Evolutionary conservation across 2,888 invertebrate species (phyloP).

Genomic region (Aricia artaxerxes): DNA sequence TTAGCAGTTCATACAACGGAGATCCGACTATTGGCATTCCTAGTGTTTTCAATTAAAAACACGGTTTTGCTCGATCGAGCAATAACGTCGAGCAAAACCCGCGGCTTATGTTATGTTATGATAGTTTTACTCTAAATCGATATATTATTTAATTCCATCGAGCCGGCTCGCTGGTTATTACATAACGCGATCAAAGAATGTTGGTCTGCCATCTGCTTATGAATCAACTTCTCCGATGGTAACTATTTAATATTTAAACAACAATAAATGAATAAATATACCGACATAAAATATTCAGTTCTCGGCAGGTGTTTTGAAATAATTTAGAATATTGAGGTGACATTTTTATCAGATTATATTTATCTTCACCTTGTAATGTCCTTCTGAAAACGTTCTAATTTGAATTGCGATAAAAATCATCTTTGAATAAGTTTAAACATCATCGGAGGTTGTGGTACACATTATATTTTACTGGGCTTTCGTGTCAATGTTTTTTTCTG

Average conservation of each 20-base stretch:
- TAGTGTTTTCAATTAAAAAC: no score
- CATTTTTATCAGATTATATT: slow-evolving; percentile 27
- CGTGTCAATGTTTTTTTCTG: background rate
- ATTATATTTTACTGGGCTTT: background rate
- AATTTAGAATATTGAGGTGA: slow-evolving; percentile 27
- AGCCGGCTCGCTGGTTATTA: no score
- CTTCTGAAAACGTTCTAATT: slow-evolving; percentile 5
- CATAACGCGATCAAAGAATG: no score
- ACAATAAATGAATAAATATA: background rate
- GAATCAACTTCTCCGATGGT: no score
- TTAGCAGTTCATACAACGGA: no score
- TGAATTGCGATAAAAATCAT: background rate
- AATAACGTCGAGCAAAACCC: no score
- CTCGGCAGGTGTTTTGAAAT: slow-evolving; percentile 11
- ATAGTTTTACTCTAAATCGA: no score
- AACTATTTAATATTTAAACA: background rate
- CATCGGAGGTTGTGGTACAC: background rate
- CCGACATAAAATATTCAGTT: background rate
- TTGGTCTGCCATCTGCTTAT: no score
- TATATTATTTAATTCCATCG: no score
- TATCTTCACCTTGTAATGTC: background rate
- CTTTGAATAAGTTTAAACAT: slow-evolving; percentile 13
- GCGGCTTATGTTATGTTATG: no score
- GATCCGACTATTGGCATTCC: no score
- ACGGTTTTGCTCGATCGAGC: no score